These are phyloP conservation scores for Slavum lentiscoides DNA, from an alignment of 2,888 invertebrate species.

Conservation along the genomic window DNA sequence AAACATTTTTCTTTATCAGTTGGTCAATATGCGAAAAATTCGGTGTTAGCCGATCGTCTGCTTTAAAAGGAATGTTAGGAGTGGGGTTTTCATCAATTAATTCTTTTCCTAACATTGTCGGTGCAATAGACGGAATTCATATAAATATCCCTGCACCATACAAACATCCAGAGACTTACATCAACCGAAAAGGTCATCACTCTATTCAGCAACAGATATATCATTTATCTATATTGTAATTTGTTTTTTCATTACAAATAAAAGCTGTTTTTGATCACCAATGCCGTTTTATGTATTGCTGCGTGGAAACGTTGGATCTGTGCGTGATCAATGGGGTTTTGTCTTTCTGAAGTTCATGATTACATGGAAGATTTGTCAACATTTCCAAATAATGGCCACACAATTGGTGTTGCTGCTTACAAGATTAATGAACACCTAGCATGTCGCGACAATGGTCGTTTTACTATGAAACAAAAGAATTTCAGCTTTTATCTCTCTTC, in stretches of 20 bases:
- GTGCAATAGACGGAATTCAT: background rate
- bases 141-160: background rate
- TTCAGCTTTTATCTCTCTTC: background rate
- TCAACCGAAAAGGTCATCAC: background rate
- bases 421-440: background rate
- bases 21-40: constrained; percentile 10
- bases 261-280: background rate
- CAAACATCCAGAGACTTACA: background rate
- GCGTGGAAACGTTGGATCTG: background rate
- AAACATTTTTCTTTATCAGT: background rate
- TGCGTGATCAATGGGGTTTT: background rate
- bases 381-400: background rate
- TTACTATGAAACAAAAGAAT: background rate
- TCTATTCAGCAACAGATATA: background rate
- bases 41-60: background rate
- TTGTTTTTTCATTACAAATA: background rate
- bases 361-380: background rate
- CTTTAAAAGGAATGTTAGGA: background rate
- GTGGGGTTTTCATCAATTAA: background rate
- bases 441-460: background rate
- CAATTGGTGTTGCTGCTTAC: constrained; percentile 4
- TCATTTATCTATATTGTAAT: background rate
- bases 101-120: background rate
- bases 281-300: background rate
- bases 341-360: background rate